A percentile compares a stretch with the other conserved stretches of the same genome.
Conservation (phyloP, 1,140 invertebrate species). For the Kradibia gibbosae region DNA sequence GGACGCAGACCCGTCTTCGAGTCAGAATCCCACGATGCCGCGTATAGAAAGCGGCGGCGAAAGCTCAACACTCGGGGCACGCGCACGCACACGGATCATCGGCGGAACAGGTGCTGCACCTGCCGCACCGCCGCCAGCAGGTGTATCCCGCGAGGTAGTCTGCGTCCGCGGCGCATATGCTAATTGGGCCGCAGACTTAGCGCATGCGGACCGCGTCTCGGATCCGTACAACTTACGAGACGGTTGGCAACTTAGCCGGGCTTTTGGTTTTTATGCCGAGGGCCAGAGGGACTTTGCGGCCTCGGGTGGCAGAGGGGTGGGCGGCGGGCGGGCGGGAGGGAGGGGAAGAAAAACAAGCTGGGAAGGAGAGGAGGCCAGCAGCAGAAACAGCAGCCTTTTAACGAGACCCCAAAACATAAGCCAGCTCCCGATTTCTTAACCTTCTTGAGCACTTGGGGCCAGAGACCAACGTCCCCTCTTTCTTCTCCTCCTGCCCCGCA, state of each 20-base stretch:
- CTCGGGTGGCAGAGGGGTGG: not conserved
- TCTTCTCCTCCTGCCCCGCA: conserved; percentile 26
- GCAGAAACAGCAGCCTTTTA: not conserved
- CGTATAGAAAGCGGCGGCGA: conserved; percentile 30
- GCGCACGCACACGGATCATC: conserved; percentile 4
- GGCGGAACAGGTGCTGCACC: conserved; percentile 63
- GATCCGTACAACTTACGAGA: no score
- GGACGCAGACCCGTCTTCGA: conserved; percentile 5
- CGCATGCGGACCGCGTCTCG: conserved; percentile 57
- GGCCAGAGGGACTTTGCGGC: no score
- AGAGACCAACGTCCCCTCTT: conserved; percentile 20
- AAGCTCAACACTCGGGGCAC: conserved; percentile 13
- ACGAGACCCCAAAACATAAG: conserved; percentile 20
- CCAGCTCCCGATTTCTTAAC: conserved; percentile 51
- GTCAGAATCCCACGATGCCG: conserved; percentile 28
- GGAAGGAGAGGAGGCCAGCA: not conserved
- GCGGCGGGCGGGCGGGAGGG: not conserved
- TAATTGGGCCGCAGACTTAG: conserved; percentile 70
- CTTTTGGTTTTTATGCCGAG: no score
- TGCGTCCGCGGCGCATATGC: conserved; percentile 62
- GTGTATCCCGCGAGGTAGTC: conserved; percentile 68
- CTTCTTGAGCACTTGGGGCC: conserved; percentile 13
- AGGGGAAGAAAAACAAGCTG: conserved; percentile 67
- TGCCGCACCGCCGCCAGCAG: conserved; percentile 60
- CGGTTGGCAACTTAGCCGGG: no score